Percentiles rank a stretch among this genome's conserved stretches.
Evolutionary conservation across 2,113 vertebrate genomes (phyloP).

Genomic region (Pionites leucogaster): DNA sequence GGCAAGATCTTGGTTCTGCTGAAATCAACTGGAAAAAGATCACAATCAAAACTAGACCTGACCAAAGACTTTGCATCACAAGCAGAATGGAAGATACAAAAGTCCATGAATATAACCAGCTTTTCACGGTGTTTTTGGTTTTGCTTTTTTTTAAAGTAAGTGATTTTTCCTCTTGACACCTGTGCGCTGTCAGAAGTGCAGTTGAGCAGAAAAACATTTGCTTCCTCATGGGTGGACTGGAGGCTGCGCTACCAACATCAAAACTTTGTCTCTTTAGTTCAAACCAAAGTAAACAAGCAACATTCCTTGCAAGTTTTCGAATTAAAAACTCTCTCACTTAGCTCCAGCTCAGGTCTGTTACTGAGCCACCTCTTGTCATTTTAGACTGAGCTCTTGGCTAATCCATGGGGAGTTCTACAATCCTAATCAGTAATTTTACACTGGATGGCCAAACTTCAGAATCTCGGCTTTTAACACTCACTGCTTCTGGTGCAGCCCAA

Average conservation of each 20-base stretch:
- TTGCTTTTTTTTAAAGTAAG: not conserved
- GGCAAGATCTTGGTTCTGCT: not conserved
- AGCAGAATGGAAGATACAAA: not conserved
- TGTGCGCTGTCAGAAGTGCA: not conserved
- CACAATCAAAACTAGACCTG: not conserved
- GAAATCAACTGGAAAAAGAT: not conserved
- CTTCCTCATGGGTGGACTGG: not conserved
- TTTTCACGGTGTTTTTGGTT: not conserved
- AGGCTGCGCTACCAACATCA: not conserved
- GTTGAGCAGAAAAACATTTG: not conserved
- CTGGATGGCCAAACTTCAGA: not conserved
- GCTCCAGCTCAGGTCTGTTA: not conserved
- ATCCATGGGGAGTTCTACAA: not conserved
- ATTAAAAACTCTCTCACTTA: not conserved
- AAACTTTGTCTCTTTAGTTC: not conserved
- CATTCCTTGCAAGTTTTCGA: conserved; percentile 26
- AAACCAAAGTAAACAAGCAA: conserved; percentile 18
- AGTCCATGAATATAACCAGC: not conserved
- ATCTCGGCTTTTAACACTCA: not conserved
- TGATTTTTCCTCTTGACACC: not conserved
- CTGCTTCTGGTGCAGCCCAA: not conserved
- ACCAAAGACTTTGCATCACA: not conserved
- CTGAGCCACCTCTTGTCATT: not conserved
- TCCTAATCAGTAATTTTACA: not conserved
- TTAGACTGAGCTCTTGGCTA: not conserved